A percentile compares a stretch with the other conserved stretches of the same genome.
phyloP scores from a whole-genome alignment of 1,140 invertebrate species.

The Agrilus planipennis region DNA sequence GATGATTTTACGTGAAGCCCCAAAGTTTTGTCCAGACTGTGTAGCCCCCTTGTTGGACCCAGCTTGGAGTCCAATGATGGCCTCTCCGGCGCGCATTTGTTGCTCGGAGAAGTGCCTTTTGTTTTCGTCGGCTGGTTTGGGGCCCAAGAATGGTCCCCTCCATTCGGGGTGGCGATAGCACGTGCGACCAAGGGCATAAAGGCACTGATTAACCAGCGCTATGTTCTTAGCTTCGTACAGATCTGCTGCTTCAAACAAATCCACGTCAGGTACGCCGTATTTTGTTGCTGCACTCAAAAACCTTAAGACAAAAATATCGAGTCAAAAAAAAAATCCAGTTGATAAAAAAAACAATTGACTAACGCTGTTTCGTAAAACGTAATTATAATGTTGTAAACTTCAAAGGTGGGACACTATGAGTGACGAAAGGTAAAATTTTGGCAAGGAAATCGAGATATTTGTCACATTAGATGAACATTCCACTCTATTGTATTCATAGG shows the following conservation, averaged over 20 bases:
- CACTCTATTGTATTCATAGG: too few relatives aligned
- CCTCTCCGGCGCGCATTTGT: constrained; percentile 70
- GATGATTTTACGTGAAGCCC: constrained; percentile 73
- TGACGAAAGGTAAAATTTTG: too few relatives aligned
- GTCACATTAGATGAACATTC: too few relatives aligned
- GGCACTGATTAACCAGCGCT: constrained; percentile 70
- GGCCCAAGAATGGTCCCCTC: constrained; percentile 73
- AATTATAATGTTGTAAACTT: too few relatives aligned
- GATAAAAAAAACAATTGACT: too few relatives aligned
- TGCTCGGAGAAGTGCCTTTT: constrained; percentile 83
- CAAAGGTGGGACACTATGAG: too few relatives aligned
- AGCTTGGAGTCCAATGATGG: constrained; percentile 82
- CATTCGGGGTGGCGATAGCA: constrained; percentile 80
- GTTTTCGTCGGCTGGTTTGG: constrained; percentile 74
- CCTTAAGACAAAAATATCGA: constrained; percentile 36
- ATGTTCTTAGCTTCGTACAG: constrained; percentile 91
- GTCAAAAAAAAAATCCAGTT: too few relatives aligned
- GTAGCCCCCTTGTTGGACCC: constrained; percentile 84
- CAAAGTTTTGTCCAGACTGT: constrained; percentile 81
- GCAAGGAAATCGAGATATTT: too few relatives aligned
- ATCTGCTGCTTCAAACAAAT: constrained; percentile 91
- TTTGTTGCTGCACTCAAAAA: constrained; percentile 79
- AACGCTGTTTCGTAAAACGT: too few relatives aligned
- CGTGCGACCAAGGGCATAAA: constrained; percentile 79
- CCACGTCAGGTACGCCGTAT: constrained; percentile 80